Base-by-base conservation (phyloP, 92 coral and sea anemone species). In the Porites divaricata region DNA sequence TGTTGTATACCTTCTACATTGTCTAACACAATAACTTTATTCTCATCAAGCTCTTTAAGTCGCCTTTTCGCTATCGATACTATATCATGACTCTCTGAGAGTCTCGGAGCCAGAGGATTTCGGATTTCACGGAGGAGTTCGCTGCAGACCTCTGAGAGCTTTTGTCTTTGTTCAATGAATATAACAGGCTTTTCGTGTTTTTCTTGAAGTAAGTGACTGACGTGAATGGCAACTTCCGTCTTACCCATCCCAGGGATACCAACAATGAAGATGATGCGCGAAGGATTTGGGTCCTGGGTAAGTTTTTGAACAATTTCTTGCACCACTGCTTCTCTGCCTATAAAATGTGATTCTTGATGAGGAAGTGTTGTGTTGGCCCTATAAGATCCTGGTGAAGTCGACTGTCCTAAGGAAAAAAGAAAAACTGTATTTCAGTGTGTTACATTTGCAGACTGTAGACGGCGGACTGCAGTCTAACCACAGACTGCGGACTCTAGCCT, bases 211-310 rank as follows among this genome's bases (percentile, higher is more conserved):
- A 28, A 52, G 66, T 89, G 83, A 24, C 89, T 80, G 11, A 81
- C 88, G 45, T 83, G 74, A 7, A 50, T 81, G 28, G 87, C 90
- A 2, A 90, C 83, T 74, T 53, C 15, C 12, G 93, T 76, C 73
- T 90, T 90, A 16, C 93, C 93, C 74, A 77, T 70, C 20, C 93
- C 93, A 63, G 93, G 93, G 19, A 79, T 71, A 10, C 88, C 81
- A 35, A 77, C 15, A 23, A 86, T 13, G 0, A 70, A 72, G 13
- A 86, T 24, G 82, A 86, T 59, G 19, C 75, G 90, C 5, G 9
- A 8, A 14, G 71, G 24, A 45, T 62, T 14, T 14, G 72, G 16
- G 10, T 22, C 72, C 80, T 61, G 63, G 24, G 59, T 64, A 17
- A 79, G 63, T 79, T 79, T 50, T n/a, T 50, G 17, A 23, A 50